Evolutionary conservation across 2,113 vertebrate species (phyloP), one percentile per base, ranked within the genome.

Genomic region (Calyptommatus sinebrachiatus): DNA sequence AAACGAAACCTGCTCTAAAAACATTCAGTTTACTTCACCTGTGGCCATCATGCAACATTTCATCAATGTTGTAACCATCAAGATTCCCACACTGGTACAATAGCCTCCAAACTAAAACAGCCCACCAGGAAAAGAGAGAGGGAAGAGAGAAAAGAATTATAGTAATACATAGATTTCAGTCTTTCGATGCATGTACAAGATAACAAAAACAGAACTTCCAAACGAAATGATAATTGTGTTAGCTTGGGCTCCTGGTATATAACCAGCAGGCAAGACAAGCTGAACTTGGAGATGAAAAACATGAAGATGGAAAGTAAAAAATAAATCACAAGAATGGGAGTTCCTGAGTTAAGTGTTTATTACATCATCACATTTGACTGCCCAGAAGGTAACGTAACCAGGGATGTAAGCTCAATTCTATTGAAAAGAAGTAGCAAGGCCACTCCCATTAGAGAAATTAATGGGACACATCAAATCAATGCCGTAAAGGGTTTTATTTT

Each of bases 141-240:
- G 31, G 88, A 81, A 75, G 88, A 24, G 35, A 73, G 50, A 66
- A 66, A 77, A 89, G 7, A 61, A 91, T 91, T 91, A 92, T 82
- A 86, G 89, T 89, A 92, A 92, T 91, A 94, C 93, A 90, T 91
- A 90, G 92, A 94, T 91, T 90, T 91, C 90, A 90, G 89, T 91
- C 90, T 76, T 86, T 92, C 93, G 91, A 92, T 90, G 79, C 94
- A 94, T 94, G 86, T 95, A 95, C 94, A 95, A 88, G 90, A 57
- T 57, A 57, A 57, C 90, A 87, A 80, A 84, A 89, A 89, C 90
- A 87, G 82, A 84, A 89, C 88, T 84, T 84, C 81, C 78, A 89
- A 91, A 90, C 87, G 53, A 88, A 89, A 80, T 86, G 89, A 88
- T 78, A 89, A 92, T 90, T 89, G 88, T 89, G 76, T 66, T 77